phyloP scores from a whole-genome alignment of 1,140 invertebrate genomes.

The Cydia fagiglandana region DNA sequence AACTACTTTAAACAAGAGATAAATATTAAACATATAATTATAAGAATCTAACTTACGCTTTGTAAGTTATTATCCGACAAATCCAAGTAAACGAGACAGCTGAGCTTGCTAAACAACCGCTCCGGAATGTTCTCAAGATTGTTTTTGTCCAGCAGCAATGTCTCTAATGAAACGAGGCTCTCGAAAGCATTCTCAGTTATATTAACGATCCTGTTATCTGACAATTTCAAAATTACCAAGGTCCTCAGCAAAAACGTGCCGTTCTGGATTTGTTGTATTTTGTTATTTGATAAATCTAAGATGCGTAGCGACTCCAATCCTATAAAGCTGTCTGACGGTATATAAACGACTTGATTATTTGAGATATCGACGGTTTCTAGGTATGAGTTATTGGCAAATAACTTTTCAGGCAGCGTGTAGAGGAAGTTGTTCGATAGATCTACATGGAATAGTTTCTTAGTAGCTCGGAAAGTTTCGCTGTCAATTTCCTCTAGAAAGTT shows the following conservation, averaged over 20 bases:
- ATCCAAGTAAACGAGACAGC: constrained; percentile 66
- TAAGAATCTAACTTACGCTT: constrained; percentile 50
- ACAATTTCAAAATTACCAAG: constrained; percentile 81
- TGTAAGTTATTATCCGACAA: constrained; percentile 68
- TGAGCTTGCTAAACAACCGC: constrained; percentile 62
- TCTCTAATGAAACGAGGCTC: constrained; percentile 76
- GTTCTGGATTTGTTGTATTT: constrained; percentile 77
- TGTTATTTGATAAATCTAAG: constrained; percentile 83
- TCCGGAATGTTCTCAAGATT: constrained; percentile 72
- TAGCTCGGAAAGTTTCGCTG: constrained; percentile 82
- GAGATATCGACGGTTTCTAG: constrained; percentile 86
- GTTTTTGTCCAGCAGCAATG: constrained; percentile 81
- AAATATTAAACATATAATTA: no score
- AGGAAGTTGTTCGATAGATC: constrained; percentile 88
- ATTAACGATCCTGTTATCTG: constrained; percentile 81
- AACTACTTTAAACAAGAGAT: no score
- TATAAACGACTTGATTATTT: constrained; percentile 83
- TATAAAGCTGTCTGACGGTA: constrained; percentile 79
- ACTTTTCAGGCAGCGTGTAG: constrained; percentile 79
- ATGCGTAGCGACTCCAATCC: constrained; percentile 78
- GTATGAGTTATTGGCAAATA: constrained; percentile 83
- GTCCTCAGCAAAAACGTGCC: constrained; percentile 81
- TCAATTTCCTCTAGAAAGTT: constrained; percentile 86
- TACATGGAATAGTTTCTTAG: constrained; percentile 84
- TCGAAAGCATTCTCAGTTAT: constrained; percentile 81